Base-by-base conservation (phyloP, 1,140 invertebrate genomes). In the Phthorimaea operculella region DNA sequence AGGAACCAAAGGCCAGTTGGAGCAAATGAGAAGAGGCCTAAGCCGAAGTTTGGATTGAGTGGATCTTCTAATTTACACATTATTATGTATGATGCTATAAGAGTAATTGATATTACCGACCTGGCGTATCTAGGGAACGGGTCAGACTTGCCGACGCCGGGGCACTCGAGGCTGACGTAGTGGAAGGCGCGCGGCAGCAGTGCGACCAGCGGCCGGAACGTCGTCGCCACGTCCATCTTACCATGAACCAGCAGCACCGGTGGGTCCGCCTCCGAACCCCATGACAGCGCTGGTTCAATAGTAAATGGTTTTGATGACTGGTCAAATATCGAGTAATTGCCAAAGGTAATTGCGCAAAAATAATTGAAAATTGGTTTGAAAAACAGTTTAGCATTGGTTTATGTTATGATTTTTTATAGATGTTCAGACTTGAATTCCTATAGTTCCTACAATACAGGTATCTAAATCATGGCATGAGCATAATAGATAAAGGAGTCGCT, bases 141-240 rank as follows among this genome's bases (percentile, higher is more conserved):
- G 34, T 77, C 74, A 0, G 76, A 81, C 0, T 28, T 16, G 0
- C 78, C 78, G 52, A 74, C 76, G 0, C 78, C 78, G 0, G 78
- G 78, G 0, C 77, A 18, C 15, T 81, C 78, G 0, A 79, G 28
- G 11, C 63, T 59, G 0, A 81, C 64, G 57, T 81, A 81, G 60
- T 66, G 74, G 33, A 72, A 75, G 12, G 52, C 50, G 0, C 59
- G 42, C 0, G 78, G 78, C 8, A 81, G 56, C 5, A 55, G 52
- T 0, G 53, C 21, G 0, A 78, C 60, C 0, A 81, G 60, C 0
- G 74, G 74, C 0, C 74, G 57, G 56, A 73, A 78, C 0, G 54
- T 52, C 0, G 73, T 68, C 49, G 69, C 67, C 0, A 67, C 65
- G 42, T 75, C 68, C 44, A 75, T 51, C 6, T 70, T 66, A 0